Conservation (phyloP, 2,113 vertebrate genomes). For the Thamnophis sirtalis region DNA sequence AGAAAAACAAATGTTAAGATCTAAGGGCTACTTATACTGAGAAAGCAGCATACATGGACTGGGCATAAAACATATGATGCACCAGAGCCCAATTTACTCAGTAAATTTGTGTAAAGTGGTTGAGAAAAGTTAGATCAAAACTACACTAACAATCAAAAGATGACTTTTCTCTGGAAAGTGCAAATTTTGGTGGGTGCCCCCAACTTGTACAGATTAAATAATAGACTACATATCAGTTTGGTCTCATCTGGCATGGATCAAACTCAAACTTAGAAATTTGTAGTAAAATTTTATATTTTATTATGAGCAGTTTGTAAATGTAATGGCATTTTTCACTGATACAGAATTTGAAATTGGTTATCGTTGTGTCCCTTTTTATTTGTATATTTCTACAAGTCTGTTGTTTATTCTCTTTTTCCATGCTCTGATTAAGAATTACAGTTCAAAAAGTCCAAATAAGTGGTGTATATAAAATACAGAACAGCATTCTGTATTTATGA, state of each 20-base stretch:
- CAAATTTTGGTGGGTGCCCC: not conserved
- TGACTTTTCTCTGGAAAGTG: not conserved
- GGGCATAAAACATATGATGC: not conserved
- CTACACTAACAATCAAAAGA: not conserved
- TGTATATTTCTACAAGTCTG: conserved; percentile 31
- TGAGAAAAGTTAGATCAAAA: not conserved
- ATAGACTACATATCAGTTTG: not conserved
- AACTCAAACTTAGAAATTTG: not conserved
- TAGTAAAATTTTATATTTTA: not conserved
- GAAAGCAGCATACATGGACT: not conserved
- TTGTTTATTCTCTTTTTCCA: conserved; percentile 15
- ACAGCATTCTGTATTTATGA: not conserved
- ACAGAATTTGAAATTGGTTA: not conserved
- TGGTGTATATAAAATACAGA: conserved; percentile 25
- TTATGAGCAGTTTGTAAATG: not conserved
- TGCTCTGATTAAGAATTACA: conserved; percentile 8
- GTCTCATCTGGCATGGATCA: not conserved
- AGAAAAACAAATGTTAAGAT: not conserved
- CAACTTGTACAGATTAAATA: not conserved
- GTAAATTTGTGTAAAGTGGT: not conserved
- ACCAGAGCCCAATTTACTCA: not conserved
- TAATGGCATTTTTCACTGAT: not conserved
- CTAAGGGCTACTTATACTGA: not conserved
- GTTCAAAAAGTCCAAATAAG: conserved; percentile 9
- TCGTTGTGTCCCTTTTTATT: not conserved